Conservation (phyloP, 2,888 invertebrate genomes). For the Sicus ferrugineus region DNA sequence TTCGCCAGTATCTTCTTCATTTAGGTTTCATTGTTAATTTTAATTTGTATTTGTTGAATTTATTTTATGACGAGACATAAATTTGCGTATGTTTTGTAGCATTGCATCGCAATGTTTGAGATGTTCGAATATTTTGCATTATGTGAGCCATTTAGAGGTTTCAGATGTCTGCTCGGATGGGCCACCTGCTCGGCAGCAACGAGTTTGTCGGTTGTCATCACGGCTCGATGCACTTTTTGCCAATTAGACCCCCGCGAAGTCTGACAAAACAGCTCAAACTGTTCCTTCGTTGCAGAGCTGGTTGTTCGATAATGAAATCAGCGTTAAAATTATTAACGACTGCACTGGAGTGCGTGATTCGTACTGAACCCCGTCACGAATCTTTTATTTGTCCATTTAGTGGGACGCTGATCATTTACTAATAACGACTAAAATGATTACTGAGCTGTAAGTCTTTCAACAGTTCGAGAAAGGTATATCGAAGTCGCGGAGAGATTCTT, state of each 20-base stretch:
- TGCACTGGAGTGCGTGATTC: not conserved
- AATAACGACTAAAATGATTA: too few relatives aligned
- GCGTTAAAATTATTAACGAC: slow-evolving; percentile 8
- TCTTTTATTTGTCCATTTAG: too few relatives aligned
- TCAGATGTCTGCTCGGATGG: not conserved
- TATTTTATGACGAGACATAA: slow-evolving; percentile 18
- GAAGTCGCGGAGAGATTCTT: too few relatives aligned
- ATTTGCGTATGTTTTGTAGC: slow-evolving; percentile 3
- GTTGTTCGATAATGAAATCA: not conserved
- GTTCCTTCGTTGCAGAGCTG: not conserved
- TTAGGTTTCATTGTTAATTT: not conserved
- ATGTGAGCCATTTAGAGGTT: not conserved
- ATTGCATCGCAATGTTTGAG: not conserved
- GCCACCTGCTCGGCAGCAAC: not conserved
- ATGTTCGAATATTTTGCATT: not conserved
- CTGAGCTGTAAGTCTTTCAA: too few relatives aligned
- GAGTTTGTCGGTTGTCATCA: not conserved
- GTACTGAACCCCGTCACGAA: not conserved
- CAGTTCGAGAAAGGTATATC: too few relatives aligned
- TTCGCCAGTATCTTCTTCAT: not conserved
- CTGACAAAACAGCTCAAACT: slow-evolving; percentile 16
- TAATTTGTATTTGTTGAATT: not conserved
- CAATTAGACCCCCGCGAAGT: slow-evolving; percentile 31
- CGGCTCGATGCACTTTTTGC: not conserved
- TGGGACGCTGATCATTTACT: too few relatives aligned